Evolutionary conservation across 1,140 invertebrate genomes (phyloP).

Genomic region (Phthorimaea operculella): DNA sequence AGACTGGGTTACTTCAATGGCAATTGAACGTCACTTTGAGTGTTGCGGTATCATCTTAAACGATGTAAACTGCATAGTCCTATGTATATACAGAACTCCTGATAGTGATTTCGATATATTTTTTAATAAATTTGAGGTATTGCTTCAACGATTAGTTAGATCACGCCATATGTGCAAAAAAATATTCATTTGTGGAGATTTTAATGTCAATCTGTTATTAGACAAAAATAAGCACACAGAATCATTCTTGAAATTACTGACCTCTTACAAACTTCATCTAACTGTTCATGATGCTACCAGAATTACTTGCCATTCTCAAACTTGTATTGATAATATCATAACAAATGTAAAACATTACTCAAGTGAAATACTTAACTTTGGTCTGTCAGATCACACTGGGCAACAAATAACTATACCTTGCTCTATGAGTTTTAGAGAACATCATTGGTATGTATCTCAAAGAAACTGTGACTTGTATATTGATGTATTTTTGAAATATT

Average conservation of each 20-base stretch:
- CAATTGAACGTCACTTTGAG: not conserved
- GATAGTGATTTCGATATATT: constrained; percentile 2
- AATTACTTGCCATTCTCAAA: constrained; percentile 3
- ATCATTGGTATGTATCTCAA: constrained; percentile 2
- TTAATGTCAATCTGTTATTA: constrained; percentile 1
- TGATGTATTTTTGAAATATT: constrained; percentile 10
- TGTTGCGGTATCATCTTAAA: not conserved
- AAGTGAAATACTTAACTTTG: not conserved
- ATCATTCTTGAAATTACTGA: not conserved
- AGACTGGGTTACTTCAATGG: not conserved
- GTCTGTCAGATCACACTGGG: constrained; percentile 8
- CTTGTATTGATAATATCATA: constrained; percentile 9
- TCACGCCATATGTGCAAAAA: not conserved
- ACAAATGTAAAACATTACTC: not conserved
- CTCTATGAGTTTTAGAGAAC: constrained; percentile 4
- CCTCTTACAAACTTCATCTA: not conserved
- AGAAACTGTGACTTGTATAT: constrained; percentile 2
- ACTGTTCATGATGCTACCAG: constrained; percentile 3
- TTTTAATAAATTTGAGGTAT: not conserved
- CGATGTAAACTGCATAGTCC: not conserved
- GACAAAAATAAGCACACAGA: not conserved
- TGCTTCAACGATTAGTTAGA: not conserved
- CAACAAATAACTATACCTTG: constrained; percentile 1
- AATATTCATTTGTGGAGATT: constrained; percentile 2
- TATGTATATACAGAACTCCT: constrained; percentile 6